Conservation (phyloP, 1,140 invertebrate genomes). For the Cepaea nemoralis region DNA sequence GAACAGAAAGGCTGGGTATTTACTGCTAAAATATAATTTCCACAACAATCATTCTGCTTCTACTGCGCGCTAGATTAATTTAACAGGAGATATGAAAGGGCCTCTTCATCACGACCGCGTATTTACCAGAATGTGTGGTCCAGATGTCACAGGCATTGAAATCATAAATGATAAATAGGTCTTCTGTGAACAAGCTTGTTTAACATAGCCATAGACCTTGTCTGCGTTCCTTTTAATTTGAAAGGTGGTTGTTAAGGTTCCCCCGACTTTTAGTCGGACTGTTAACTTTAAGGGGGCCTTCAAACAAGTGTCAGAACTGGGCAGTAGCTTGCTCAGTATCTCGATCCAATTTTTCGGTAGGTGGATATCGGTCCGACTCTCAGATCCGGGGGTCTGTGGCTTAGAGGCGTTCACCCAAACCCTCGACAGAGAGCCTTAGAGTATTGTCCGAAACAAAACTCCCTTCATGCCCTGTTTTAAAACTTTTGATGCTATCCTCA, state of each 20-base stretch:
- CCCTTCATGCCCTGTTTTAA: too few species aligned
- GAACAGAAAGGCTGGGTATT: not conserved
- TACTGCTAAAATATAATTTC: not conserved
- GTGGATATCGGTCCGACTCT: too few species aligned
- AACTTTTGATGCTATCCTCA: too few species aligned
- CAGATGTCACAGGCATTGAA: not conserved
- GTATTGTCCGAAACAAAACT: too few species aligned
- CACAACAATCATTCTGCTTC: not conserved
- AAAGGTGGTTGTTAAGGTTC: not conserved
- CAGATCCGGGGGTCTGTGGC: too few species aligned
- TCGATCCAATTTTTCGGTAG: too few species aligned
- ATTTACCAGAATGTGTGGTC: constrained; percentile 1
- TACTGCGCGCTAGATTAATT: not conserved
- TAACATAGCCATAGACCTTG: not conserved
- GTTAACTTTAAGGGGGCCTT: too few species aligned
- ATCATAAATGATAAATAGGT: not conserved
- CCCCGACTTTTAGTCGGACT: not conserved
- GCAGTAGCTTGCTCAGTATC: too few species aligned
- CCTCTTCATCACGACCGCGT: not conserved
- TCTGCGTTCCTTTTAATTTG: not conserved
- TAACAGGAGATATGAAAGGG: not conserved
- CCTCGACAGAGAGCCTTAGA: too few species aligned
- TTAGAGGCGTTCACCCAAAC: too few species aligned
- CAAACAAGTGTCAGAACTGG: too few species aligned
- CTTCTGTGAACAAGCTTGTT: not conserved